phyloP scores from a whole-genome alignment of 2,888 invertebrate species.

The Dryococelus australis region DNA sequence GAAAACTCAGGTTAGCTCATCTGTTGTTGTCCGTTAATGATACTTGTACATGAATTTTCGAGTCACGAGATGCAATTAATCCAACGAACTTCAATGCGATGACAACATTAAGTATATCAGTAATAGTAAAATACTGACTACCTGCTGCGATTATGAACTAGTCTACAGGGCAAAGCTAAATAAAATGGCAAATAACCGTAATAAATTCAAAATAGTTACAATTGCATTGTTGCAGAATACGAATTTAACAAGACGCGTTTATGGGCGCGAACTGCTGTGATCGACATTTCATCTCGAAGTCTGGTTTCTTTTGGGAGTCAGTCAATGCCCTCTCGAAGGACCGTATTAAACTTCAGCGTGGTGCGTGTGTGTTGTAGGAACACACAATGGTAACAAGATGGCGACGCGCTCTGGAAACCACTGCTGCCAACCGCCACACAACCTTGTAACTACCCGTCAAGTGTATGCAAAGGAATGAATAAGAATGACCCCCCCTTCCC shows the following conservation, averaged over 20 bases:
- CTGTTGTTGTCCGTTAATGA: too few relatives aligned
- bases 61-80: too few relatives aligned
- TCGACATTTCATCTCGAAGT: neutral
- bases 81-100: too few relatives aligned
- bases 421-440: neutral
- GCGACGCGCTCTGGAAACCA: neutral
- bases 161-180: too few relatives aligned
- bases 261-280: neutral
- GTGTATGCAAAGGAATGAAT: slow-evolving; percentile 27
- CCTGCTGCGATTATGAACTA: too few relatives aligned
- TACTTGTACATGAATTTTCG: too few relatives aligned
- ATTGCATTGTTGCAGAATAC: neutral
- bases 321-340: neutral
- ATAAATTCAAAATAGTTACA: too few relatives aligned
- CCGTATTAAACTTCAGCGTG: neutral
- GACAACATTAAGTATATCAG: too few relatives aligned
- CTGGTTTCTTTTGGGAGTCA: neutral
- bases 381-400: neutral
- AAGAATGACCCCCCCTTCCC: neutral
- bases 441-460: slow-evolving; percentile 30
- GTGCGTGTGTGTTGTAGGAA: neutral
- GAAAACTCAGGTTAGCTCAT: too few relatives aligned
- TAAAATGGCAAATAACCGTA: too few relatives aligned
- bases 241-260: neutral
- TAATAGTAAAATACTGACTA: too few relatives aligned